These are phyloP conservation scores for Chloroceryle amazona DNA, from an alignment of 2,797 vertebrate genomes.

Conservation along the genomic window DNA sequence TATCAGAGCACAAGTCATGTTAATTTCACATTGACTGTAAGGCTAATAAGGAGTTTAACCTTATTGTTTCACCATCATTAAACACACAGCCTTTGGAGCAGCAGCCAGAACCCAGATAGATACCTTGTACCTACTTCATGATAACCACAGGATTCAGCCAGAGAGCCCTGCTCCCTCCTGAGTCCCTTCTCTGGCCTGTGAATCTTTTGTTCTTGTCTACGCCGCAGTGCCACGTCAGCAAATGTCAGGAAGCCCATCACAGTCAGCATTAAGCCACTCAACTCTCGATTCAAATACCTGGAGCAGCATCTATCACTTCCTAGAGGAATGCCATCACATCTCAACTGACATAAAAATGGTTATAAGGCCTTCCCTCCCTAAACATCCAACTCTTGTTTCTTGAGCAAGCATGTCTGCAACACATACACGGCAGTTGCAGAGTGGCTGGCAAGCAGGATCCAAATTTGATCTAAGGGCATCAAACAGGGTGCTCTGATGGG, in stretches of 20 bases:
- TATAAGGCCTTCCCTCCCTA: not conserved
- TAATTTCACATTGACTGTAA: not conserved
- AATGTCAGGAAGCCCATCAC: not conserved
- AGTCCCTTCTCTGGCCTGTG: not conserved
- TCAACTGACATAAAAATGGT: not conserved
- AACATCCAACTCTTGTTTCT: not conserved
- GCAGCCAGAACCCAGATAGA: not conserved
- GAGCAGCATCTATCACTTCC: not conserved
- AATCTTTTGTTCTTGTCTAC: not conserved
- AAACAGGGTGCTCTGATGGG: not conserved
- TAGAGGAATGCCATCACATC: not conserved
- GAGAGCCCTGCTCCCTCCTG: not conserved
- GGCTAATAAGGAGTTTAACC: not conserved
- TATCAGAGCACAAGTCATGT: not conserved
- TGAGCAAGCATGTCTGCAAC: rapidly evolving
- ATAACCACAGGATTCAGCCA: not conserved
- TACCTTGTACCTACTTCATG: rapidly evolving
- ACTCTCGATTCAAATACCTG: not conserved
- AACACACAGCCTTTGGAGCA: not conserved
- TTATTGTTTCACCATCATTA: not conserved
- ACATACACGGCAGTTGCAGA: not conserved
- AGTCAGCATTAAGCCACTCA: not conserved
- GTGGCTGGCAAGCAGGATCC: not conserved
- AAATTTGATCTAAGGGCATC: not conserved
- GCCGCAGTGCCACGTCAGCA: not conserved